Base-by-base conservation (phyloP, 2,113 vertebrate genomes). In the Anguilla rostrata region DNA sequence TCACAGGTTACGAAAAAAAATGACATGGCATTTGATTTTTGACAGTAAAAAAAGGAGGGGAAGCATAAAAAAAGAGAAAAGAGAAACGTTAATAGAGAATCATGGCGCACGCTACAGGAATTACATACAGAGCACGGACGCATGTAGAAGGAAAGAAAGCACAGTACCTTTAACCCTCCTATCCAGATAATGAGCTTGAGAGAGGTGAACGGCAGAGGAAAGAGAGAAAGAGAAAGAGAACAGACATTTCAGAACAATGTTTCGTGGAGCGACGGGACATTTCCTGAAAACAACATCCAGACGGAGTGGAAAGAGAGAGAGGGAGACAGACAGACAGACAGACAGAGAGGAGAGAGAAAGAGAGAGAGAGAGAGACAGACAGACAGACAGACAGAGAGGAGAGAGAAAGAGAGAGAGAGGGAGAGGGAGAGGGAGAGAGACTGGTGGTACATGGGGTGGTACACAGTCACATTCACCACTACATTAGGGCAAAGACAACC, bases 191-290 rank as follows among this genome's bases (percentile, higher is more conserved):
- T 86, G 85, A 86, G 80, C 85, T 86, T 86, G 85, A 81, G 56
- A 86, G 40, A 86, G 90, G 86, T 92, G 79, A 90, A 80, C 87
- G 22, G 87, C 56, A 85, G 84, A 53, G 66, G 79, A 56, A 14
- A 78, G 43, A 82, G 14, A 78, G 66, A 87, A 34, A 71, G 66
- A 87, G 71, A 89, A 39, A 63, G 79, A 81, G 93, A 92, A 93
- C 93, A 97, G 94, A 96, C 93, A 95, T 94, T 97, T 98, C 95
- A 98, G 95, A 96, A 93, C 39, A 87, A 90, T 93, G 92, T 94
- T 91, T 92, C 93, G 89, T 90, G 94, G 93, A 95, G 90, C 93
- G 93, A 95, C 93, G 94, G 87, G 92, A 95, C 91, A 85, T 94
- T 87, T 16, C 94, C 92, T 95, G 92, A 95, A 34, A 95, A 95